Evolutionary conservation across 2,113 vertebrate species (phyloP), one percentile per base, ranked within the genome.

Genomic region (Pagrus major): DNA sequence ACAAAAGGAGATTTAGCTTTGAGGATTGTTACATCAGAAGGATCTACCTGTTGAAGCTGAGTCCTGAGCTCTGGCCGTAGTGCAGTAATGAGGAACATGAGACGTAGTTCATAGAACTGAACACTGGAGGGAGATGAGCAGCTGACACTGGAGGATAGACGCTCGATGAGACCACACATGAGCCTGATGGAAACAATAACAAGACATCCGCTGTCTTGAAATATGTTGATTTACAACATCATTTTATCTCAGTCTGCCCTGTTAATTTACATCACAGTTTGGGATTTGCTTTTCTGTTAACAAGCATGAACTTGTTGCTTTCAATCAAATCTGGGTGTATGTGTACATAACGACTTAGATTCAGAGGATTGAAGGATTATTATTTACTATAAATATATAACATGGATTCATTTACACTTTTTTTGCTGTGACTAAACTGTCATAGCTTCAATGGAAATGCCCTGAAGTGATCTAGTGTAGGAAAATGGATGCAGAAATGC

Each of bases 61-160:
- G 71, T 76, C 65, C 94, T 92, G 78, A 95, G 94, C 73, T 95
- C 95, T 2, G 94, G 90, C 0, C 94, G 80, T 5, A 96, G 87
- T 0, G 95, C 95, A 0, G 95, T 96, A 16, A 95, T 81, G 42
- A 96, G 93, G 52, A 96, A 96, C 64, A 94, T 88, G 78, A 96
- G 93, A 15, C 95, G 95, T 4, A 96, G 91, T 83, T 95, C 94
- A 72, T 95, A 96, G 82, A 96, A 96, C 31, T 94, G 93, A 70
- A 93, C 84, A 67, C 86, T 93, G 84, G 93, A 88, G 56, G 92
- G 85, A 70, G 84, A 33, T 2, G 90, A 90, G 74, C 59, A 78
- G 33, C 41, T 73, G 12, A 44, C 16, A 6, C 70, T 65, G 16
- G 91, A 76, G 71, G 90, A 89, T 0, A 96, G 83, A 15, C 87